phyloP scores from a whole-genome alignment of 2,113 vertebrate species.

The Syngnathoides biaculeatus region DNA sequence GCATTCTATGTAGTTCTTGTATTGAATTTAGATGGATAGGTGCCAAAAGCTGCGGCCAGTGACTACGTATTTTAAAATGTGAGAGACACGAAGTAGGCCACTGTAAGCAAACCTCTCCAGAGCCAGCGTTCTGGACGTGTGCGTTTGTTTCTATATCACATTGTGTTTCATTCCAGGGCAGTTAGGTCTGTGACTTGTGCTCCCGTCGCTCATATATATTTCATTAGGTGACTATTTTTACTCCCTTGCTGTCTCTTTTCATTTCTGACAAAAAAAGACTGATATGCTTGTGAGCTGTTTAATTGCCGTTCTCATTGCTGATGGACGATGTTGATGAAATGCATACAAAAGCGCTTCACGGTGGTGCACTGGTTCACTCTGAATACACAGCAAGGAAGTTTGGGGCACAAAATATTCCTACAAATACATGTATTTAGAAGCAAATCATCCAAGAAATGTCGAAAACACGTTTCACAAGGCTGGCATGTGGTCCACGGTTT shows the following conservation, averaged over 20 bases:
- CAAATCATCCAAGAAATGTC: neutral
- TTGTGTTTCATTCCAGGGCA: slow-evolving; percentile 24
- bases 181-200: slow-evolving; percentile 39
- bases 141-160: slow-evolving; percentile 8
- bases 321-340: neutral
- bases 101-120: slow-evolving; percentile 3
- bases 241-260: slow-evolving; percentile 2
- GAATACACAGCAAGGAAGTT: neutral
- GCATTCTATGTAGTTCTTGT: neutral
- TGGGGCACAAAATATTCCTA: neutral
- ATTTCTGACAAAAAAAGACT: slow-evolving; percentile 16
- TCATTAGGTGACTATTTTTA: slow-evolving; percentile 39
- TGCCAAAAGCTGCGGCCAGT: neutral
- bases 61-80: neutral
- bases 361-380: neutral
- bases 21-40: neutral
- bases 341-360: neutral
- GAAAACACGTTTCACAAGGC: neutral
- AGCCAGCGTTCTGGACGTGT: neutral
- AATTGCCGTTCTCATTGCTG: neutral
- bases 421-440: neutral
- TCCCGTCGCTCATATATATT: slow-evolving; percentile 41
- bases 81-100: neutral
- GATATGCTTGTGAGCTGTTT: neutral
- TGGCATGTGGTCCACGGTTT: neutral